Conservation (phyloP, 2,797 vertebrate genomes). For the Ctenopoma multispine region DNA sequence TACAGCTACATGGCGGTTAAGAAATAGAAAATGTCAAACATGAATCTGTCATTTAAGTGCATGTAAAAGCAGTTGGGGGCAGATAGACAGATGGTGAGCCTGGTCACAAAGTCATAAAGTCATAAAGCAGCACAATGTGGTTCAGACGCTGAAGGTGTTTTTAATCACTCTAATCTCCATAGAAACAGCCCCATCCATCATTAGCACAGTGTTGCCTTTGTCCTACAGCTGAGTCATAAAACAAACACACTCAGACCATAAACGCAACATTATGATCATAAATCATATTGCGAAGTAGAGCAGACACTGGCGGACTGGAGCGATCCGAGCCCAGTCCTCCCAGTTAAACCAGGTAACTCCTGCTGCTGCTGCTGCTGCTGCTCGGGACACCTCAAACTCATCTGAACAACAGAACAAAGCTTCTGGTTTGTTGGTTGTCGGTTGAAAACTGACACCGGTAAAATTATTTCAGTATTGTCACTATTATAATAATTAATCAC, state of each 20-base stretch:
- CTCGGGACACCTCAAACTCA: not conserved
- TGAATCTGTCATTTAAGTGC: not conserved
- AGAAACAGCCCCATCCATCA: constrained; percentile 58
- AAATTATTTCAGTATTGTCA: too few species aligned
- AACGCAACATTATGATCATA: constrained; percentile 44
- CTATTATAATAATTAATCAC: too few species aligned
- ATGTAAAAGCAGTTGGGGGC: not conserved
- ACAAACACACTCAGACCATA: constrained; percentile 53
- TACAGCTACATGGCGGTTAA: too few species aligned
- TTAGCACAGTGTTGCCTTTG: constrained; percentile 29
- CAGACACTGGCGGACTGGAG: not conserved
- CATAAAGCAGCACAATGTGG: not conserved
- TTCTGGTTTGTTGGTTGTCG: too few species aligned
- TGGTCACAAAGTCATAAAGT: constrained; percentile 3
- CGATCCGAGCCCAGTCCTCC: constrained; percentile 1
- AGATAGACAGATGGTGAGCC: not conserved
- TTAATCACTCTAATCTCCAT: constrained; percentile 56
- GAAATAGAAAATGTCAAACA: too few species aligned
- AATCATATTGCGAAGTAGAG: constrained; percentile 22
- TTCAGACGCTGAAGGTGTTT: constrained; percentile 35
- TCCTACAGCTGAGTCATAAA: constrained; percentile 33
- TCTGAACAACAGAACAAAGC: too few species aligned
- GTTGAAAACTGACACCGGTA: too few species aligned
- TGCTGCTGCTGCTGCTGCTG: not conserved
- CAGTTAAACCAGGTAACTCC: constrained; percentile 34